A percentile compares a stretch with the other conserved stretches of the same genome.
phyloP scores from a whole-genome alignment of 2,113 vertebrate genomes.

The Tamias sibiricus region DNA sequence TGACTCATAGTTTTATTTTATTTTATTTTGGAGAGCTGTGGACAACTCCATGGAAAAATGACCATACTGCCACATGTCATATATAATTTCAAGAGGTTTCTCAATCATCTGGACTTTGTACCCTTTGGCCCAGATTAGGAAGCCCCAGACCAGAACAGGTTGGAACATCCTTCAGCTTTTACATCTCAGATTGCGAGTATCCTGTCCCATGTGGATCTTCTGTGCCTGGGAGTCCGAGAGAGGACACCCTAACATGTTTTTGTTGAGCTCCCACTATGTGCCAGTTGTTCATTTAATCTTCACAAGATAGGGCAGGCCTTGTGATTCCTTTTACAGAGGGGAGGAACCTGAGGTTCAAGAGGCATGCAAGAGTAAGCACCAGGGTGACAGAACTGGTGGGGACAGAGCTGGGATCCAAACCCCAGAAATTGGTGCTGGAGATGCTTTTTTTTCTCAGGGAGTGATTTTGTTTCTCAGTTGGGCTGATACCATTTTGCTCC shows the following conservation, averaged over 20 bases:
- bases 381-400: background rate
- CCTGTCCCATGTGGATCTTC: background rate
- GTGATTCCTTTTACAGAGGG: background rate
- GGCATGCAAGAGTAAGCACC: rapidly evolving
- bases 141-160: background rate
- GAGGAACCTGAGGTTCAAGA: background rate
- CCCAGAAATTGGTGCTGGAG: background rate
- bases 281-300: background rate
- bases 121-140: background rate
- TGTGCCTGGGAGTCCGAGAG: background rate
- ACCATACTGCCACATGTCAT: rapidly evolving
- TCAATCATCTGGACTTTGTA: background rate
- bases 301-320: background rate
- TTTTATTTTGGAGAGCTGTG: background rate
- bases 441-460: background rate
- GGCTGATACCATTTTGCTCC: background rate
- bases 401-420: background rate
- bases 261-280: background rate
- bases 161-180: background rate
- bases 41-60: background rate
- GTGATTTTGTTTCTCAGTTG: background rate
- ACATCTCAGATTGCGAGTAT: background rate
- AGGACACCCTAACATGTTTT: background rate
- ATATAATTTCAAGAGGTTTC: background rate
- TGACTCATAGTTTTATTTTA: background rate